Base-by-base conservation (phyloP, 2,888 invertebrate species). In the Mesopsocus fuscifrons region DNA sequence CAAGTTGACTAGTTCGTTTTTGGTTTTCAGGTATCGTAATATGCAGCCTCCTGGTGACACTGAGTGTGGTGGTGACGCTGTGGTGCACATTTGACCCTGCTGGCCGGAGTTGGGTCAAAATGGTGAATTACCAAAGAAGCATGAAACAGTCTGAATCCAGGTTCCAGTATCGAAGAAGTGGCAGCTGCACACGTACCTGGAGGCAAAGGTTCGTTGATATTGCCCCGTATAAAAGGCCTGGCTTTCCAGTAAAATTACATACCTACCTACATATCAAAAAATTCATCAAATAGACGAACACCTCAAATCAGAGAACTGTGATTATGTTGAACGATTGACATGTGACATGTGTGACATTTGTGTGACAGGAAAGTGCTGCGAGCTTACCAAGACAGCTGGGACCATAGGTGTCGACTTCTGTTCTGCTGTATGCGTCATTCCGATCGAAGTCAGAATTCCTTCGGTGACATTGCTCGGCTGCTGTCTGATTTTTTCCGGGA, bases 41-140 rank as follows among this genome's bases (percentile, higher is more conserved):
- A 52, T 78, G 77, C 59, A 83, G 80, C 59, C 79, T 78, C 74
- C 70, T 75, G 50, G 70, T 84, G 48, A 59, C 82, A 47, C 66
- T 79, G 44, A 73, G 76, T 45, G 72, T 82, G 42, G 56, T 81
- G 48, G 70, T 81, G 50, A 81, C 81, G 3, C 74, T 81, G 26
- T 87, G 84, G 82, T 85, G 85, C 60, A 79, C 80, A 2, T 87
- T 80, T 61, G 85, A 87, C 62, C 69, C 80, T 1, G 85, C 84
- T n/a, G 87, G 87, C 13, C 66, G 82, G 42, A 82, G 82, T 40
- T 87, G 85, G 85, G 83, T 87, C 20, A 84, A 85, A 63, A 82
- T 85, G 81, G 84, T 84, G 59, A 71, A 81, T 53, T 85, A 81
- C 60, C 83, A 85, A 59, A 69, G 81, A 47, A 83, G 81, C 49